These are phyloP conservation scores for Maccullochella peelii DNA, from an alignment of 2,113 vertebrate genomes.

Conservation along the genomic window DNA sequence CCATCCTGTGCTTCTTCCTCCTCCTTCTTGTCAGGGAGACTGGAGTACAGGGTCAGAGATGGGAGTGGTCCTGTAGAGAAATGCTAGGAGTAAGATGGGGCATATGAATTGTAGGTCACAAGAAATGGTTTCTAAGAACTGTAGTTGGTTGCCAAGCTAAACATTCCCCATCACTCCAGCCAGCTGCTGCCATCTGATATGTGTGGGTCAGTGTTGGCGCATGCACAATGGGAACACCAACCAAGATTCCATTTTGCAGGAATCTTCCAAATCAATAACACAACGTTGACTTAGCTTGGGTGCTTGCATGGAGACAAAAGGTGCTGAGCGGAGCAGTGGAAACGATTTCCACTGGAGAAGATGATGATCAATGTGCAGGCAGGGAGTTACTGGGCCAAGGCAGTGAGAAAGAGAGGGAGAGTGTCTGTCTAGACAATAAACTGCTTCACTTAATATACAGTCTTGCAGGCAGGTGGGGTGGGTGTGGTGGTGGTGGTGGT, in stretches of 20 bases:
- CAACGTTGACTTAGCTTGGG: neutral
- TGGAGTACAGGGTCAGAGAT: neutral
- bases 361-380: conserved; percentile 71
- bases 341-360: conserved; percentile 49
- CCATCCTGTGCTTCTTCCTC: neutral
- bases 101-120: conserved; percentile 15
- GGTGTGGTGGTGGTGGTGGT: conserved; percentile 6
- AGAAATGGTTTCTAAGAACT: neutral
- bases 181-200: conserved; percentile 29
- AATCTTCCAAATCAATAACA: conserved; percentile 22
- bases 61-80: neutral
- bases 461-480: conserved; percentile 22
- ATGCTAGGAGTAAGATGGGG: neutral
- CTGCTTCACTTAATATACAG: conserved; percentile 66
- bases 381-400: conserved; percentile 51
- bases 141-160: conserved; percentile 23
- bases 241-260: neutral
- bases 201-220: conserved; percentile 8
- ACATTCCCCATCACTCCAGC: conserved; percentile 24
- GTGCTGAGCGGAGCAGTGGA: conserved; percentile 9
- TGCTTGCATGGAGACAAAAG: conserved; percentile 34
- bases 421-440: conserved; percentile 77
- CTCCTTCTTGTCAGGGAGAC: neutral
- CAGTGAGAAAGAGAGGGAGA: conserved; percentile 27
- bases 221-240: neutral